phyloP scores from a whole-genome alignment of 2,113 vertebrate species.

The Mus musculus region GRCm39 chr1:192029501-192030000 shows the following conservation, averaged over 20 bases:
- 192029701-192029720: neutral
- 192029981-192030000: neutral
- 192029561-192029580: neutral
- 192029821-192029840: neutral
- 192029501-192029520: neutral
- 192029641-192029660: neutral
- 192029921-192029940: neutral
- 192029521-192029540: neutral
- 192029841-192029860: neutral
- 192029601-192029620: neutral
- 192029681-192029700: neutral
- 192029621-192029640: neutral
- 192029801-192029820: slow-evolving; percentile 63
- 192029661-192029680: neutral
- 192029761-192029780: neutral
- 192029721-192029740: neutral
- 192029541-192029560: neutral
- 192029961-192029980: neutral
- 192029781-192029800: neutral
- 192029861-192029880: slow-evolving; percentile 18
- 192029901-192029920: neutral
- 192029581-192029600: neutral
- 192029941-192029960: neutral
- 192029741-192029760: neutral
- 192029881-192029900: neutral